Percentiles rank a stretch among this genome's conserved stretches.
Conservation (phyloP, 2,113 vertebrate species). For the Cavia porcellus region DNA sequence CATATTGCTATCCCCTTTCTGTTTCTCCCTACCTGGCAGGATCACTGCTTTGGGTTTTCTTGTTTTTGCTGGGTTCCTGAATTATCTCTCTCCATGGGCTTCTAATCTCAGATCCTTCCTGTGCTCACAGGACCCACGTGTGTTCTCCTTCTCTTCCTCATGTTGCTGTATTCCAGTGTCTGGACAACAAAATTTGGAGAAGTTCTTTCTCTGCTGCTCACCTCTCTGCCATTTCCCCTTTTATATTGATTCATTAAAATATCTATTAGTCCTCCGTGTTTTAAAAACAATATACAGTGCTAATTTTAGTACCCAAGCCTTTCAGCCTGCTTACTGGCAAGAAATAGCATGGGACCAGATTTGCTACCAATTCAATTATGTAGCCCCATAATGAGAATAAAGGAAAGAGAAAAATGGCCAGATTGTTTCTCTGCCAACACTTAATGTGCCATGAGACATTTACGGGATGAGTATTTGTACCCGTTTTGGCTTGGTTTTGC, state of each 20-base stretch:
- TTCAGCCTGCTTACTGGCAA: not conserved
- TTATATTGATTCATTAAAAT: not conserved
- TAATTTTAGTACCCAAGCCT: not conserved
- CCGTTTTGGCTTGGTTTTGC: not conserved
- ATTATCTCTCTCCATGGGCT: too few species aligned
- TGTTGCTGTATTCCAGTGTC: too few species aligned
- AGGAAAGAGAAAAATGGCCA: slow-evolving; percentile 12
- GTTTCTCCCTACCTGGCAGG: too few species aligned
- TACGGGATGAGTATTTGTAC: not conserved
- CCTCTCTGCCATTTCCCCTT: too few species aligned
- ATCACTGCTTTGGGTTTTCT: too few species aligned
- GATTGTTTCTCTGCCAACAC: not conserved
- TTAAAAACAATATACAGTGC: not conserved
- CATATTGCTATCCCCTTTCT: too few species aligned
- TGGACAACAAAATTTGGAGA: too few species aligned
- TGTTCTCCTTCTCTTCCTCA: too few species aligned
- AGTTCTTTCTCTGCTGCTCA: too few species aligned
- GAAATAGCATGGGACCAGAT: not conserved
- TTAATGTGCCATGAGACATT: not conserved
- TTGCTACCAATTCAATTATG: not conserved
- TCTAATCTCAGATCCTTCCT: too few species aligned
- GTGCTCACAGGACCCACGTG: too few species aligned
- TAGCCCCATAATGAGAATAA: not conserved
- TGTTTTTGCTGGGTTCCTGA: too few species aligned
- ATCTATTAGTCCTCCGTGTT: not conserved